A percentile compares a stretch with the other conserved stretches of the same genome.
Evolutionary conservation across 2,888 invertebrate species (phyloP).

Genomic region (Cyaniris semiargus): DNA sequence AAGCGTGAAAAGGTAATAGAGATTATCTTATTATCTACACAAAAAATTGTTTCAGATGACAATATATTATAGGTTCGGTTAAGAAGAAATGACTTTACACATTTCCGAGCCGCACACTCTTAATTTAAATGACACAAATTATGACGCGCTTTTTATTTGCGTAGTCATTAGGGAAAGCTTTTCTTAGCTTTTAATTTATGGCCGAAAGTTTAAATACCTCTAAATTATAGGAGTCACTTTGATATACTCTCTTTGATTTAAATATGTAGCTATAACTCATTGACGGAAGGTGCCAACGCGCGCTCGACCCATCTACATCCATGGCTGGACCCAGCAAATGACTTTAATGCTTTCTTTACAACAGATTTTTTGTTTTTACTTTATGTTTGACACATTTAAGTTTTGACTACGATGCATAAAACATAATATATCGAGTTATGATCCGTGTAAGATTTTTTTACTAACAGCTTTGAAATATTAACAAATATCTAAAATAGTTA

Average conservation of each 20-base stretch:
- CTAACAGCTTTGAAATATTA: too few relatives aligned
- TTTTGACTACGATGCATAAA: too few relatives aligned
- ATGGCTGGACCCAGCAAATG: not conserved
- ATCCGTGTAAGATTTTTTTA: too few relatives aligned
- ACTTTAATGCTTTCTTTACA: not conserved
- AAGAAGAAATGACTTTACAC: not conserved
- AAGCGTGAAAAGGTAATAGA: too few relatives aligned
- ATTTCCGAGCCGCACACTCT: not conserved
- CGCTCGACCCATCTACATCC: not conserved
- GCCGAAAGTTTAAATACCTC: not conserved
- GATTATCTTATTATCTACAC: too few relatives aligned
- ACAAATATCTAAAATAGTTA: too few relatives aligned
- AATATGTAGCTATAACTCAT: not conserved
- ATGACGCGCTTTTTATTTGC: slow-evolving; percentile 4
- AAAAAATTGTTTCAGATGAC: too few relatives aligned
- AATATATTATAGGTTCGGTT: too few relatives aligned
- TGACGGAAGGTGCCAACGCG: not conserved
- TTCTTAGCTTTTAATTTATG: slow-evolving; percentile 4
- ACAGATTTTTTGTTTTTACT: too few relatives aligned
- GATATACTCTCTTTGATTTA: not conserved
- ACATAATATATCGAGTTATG: too few relatives aligned
- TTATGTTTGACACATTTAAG: too few relatives aligned
- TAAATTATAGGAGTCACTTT: not conserved
- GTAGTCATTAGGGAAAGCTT: not conserved
- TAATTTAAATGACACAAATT: slow-evolving; percentile 7